phyloP scores from a whole-genome alignment of 2,113 vertebrate species.

The Daphoenositta chrysoptera region DNA sequence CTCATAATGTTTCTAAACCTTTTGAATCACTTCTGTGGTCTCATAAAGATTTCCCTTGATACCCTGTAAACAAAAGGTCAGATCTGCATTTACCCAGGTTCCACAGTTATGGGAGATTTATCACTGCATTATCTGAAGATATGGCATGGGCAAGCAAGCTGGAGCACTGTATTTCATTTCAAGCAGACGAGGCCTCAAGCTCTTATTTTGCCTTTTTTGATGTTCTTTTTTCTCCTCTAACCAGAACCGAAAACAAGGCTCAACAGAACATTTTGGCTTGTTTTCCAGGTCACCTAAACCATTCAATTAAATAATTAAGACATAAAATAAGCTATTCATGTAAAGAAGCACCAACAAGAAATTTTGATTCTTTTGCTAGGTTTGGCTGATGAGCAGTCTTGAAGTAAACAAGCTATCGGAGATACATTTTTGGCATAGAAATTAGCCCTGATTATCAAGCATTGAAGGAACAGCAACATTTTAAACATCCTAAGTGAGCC shows the following conservation, averaged over 20 bases:
- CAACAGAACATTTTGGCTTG: neutral
- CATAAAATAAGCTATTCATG: neutral
- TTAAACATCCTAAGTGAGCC: neutral
- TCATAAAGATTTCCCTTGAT: constrained; percentile 42
- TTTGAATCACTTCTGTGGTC: constrained; percentile 9
- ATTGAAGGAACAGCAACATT: neutral
- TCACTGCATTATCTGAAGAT: neutral
- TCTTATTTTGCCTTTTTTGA: neutral
- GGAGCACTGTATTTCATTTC: neutral
- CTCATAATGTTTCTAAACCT: constrained; percentile 36
- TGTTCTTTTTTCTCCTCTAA: neutral
- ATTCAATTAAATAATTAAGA: neutral
- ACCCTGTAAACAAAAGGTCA: constrained; percentile 54
- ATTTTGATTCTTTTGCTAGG: neutral
- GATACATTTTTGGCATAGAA: neutral
- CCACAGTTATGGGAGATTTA: constrained; percentile 4
- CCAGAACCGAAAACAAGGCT: neutral
- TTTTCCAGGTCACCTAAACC: neutral
- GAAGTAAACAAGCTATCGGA: neutral
- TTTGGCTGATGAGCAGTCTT: neutral
- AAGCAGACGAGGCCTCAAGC: neutral
- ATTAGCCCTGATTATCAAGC: neutral
- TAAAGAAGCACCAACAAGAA: neutral
- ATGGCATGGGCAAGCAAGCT: neutral
- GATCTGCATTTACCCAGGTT: constrained; percentile 45